These are phyloP conservation scores for Pandemis corylana DNA, from an alignment of 2,888 invertebrate genomes.

Conservation along the genomic window DNA sequence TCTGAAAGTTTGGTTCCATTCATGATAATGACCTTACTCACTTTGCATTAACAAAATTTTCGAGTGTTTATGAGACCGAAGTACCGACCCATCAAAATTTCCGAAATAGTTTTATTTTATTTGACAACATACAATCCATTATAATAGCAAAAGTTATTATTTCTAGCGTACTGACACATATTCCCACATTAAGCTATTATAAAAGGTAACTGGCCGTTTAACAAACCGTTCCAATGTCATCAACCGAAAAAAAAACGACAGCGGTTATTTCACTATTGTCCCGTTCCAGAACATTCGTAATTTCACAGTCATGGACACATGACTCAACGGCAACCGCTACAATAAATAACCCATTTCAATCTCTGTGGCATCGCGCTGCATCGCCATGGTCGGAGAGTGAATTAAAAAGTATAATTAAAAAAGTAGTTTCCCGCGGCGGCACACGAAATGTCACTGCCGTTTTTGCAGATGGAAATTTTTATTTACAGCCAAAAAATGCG, in stretches of 20 bases:
- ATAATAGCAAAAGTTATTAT: neutral
- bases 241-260: constrained; percentile 29
- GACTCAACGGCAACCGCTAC: constrained; percentile 43
- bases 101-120: too few relatives aligned
- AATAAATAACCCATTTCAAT: constrained; percentile 47
- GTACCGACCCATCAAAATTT: too few relatives aligned
- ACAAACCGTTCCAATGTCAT: constrained; percentile 29
- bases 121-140: too few relatives aligned
- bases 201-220: constrained; percentile 16
- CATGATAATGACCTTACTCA: too few relatives aligned
- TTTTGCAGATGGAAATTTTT: constrained; percentile 15
- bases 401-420: constrained; percentile 29
- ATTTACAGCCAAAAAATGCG: neutral
- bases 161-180: neutral
- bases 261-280: constrained; percentile 38
- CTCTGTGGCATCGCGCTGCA: constrained; percentile 25
- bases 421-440: constrained; percentile 15
- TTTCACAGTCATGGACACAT: constrained; percentile 56
- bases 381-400: constrained; percentile 13
- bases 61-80: too few relatives aligned
- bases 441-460: constrained; percentile 7
- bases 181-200: neutral
- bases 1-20: too few relatives aligned
- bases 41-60: too few relatives aligned
- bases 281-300: constrained; percentile 45